Evolutionary conservation across 2,888 invertebrate genomes (phyloP).

Genomic region (Caenorhabditis sp.): DNA sequence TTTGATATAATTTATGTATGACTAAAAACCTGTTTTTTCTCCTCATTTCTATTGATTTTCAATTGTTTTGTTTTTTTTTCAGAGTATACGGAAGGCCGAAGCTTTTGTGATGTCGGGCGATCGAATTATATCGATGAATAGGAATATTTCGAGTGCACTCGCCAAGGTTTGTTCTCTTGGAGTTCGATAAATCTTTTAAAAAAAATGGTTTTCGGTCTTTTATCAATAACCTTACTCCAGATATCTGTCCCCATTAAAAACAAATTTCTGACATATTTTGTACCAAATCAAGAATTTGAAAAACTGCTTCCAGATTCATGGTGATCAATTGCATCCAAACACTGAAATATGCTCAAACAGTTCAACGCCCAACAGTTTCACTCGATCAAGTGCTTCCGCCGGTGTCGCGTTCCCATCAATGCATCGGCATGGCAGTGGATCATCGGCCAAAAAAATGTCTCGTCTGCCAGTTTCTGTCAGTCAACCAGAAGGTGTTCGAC

Average conservation of each 20-base stretch:
- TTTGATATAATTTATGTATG: background rate
- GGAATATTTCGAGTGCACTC: conserved; percentile 67
- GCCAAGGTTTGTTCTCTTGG: conserved; percentile 56
- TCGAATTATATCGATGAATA: conserved; percentile 50
- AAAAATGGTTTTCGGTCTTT: no score
- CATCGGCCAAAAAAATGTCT: conserved; percentile 16
- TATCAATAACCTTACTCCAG: no score
- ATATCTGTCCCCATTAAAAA: no score
- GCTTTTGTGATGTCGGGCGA: conserved; percentile 71
- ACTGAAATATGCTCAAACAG: conserved; percentile 36
- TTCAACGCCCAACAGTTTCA: conserved; percentile 29
- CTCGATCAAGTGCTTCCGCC: conserved; percentile 37
- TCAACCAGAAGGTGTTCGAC: conserved; percentile 39
- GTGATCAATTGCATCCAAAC: conserved; percentile 60
- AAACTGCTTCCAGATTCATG: conserved; percentile 53
- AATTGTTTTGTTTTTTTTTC: conserved; percentile 3
- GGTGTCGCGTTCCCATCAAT: conserved; percentile 61
- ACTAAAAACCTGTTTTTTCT: background rate
- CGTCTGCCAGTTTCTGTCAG: conserved; percentile 44
- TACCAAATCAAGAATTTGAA: no score
- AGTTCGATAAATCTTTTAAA: background rate
- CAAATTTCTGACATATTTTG: no score
- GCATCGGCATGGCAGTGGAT: conserved; percentile 31
- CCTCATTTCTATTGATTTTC: background rate
- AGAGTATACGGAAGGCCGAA: conserved; percentile 47